phyloP scores from a whole-genome alignment of 2,888 invertebrate species.

The Anagyrus pseudococci region DNA sequence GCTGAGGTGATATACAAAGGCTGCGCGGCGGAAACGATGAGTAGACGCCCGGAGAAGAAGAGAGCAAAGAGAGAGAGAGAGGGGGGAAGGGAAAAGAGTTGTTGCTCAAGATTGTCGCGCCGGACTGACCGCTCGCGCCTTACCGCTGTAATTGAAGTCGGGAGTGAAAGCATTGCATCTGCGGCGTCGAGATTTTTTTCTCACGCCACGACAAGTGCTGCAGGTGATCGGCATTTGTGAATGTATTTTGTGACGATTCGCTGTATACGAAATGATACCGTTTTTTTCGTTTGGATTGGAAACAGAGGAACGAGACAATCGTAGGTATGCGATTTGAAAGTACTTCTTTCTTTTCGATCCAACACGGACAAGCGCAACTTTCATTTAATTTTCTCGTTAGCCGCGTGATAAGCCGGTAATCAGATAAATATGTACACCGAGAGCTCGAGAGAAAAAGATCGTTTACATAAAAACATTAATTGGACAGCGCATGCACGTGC shows the following conservation, averaged over 20 bases:
- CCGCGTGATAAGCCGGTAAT: no score
- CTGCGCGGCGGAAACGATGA: no score
- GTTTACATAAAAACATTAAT: no score
- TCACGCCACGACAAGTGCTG: conserved; percentile 27
- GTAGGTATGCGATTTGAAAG: not conserved
- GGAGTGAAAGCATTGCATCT: conserved; percentile 26
- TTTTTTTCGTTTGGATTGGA: no score
- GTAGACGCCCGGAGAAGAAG: not conserved
- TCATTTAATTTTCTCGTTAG: conserved; percentile 11
- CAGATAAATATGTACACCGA: no score
- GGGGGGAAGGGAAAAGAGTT: not conserved
- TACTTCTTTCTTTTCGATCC: not conserved
- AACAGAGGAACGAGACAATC: no score
- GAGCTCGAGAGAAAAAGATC: no score
- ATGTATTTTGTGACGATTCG: not conserved
- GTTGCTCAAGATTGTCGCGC: conserved; percentile 42
- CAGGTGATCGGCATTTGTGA: not conserved
- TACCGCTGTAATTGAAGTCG: conserved; percentile 26
- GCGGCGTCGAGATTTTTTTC: conserved; percentile 20
- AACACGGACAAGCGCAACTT: not conserved
- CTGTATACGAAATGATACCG: not conserved
- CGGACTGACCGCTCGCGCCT: conserved; percentile 13
- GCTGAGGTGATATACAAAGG: no score
- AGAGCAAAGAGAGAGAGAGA: not conserved
- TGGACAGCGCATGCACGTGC: no score